phyloP scores from a whole-genome alignment of 2,113 vertebrate genomes.

The Cyanoderma ruficeps region DNA sequence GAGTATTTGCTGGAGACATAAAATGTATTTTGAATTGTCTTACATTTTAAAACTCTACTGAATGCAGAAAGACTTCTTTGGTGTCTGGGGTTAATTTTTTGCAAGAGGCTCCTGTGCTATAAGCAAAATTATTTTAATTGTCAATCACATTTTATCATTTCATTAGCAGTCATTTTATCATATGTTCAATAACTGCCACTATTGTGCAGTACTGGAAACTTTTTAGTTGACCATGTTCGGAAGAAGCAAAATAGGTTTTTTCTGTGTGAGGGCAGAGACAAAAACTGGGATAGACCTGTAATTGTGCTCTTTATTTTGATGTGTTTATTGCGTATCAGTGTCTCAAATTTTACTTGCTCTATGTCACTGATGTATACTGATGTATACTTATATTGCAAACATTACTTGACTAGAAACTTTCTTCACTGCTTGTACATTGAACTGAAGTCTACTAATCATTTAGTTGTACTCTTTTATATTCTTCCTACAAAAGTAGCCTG shows the following conservation, averaged over 20 bases:
- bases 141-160: not conserved
- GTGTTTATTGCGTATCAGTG: not conserved
- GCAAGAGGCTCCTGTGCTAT: not conserved
- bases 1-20: not conserved
- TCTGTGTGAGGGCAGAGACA: not conserved
- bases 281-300: not conserved
- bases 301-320: not conserved
- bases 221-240: not conserved
- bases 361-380: not conserved
- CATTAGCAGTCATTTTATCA: not conserved
- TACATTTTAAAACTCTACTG: not conserved
- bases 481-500: not conserved
- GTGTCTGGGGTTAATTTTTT: not conserved
- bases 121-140: not conserved
- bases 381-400: not conserved
- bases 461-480: not conserved
- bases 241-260: not conserved
- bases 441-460: not conserved
- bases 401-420: not conserved
- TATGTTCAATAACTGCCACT: not conserved
- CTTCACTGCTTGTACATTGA: not conserved
- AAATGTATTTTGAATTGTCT: not conserved
- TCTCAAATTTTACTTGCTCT: not conserved
- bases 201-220: not conserved
- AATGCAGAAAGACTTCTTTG: not conserved